Base-by-base conservation (phyloP, 1,140 invertebrate species). In the Drosophila bifasciata region DNA sequence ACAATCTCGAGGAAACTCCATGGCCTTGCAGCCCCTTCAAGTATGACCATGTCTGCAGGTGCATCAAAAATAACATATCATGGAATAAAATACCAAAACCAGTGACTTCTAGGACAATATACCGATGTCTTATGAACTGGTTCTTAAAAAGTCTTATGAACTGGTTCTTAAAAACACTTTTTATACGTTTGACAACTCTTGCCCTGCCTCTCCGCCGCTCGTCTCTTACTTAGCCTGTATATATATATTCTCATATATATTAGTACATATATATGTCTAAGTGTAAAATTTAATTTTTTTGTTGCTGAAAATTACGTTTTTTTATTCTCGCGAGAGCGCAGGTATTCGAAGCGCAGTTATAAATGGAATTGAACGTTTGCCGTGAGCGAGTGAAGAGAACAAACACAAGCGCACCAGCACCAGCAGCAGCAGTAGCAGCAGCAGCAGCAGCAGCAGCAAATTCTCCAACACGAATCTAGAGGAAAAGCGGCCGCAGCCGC, bases 291-390 rank as follows among this genome's bases (percentile, higher is more conserved):
- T 69, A 32, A 69, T 56, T 69, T 75, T 73, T 83, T 78, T 68
- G 52, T 74, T 84, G 75, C 63, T 64, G 66, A 69, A 69, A 69
- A 69, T 56, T 51, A 75, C 73, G 32, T 36, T 36, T 36, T 36
- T 36, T 36, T 86, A 70, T 77, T 78, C 66, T 85, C 68, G 61
- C 58, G 79, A 60, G 85, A 83, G 78, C 66, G 67, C 60, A 70
- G 45, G 32, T 62, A 68, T 58, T 44, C 8, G 52, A 59, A 62
- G 77, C 76, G 53, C 67, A 66, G 78, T 79, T 51, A 77, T 83
- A 86, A 86, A 86, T 88, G 83, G 79, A 80, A 86, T 86, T 88
- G 74, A 59, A 64, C 62, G 62, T 63, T 69, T 52, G 50, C 71
- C 61, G 56, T 50, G 55, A 88, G 62, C 69, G 64, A 86, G 66